Conservation (phyloP, 1,140 invertebrate species). For the Drepana arcuata region DNA sequence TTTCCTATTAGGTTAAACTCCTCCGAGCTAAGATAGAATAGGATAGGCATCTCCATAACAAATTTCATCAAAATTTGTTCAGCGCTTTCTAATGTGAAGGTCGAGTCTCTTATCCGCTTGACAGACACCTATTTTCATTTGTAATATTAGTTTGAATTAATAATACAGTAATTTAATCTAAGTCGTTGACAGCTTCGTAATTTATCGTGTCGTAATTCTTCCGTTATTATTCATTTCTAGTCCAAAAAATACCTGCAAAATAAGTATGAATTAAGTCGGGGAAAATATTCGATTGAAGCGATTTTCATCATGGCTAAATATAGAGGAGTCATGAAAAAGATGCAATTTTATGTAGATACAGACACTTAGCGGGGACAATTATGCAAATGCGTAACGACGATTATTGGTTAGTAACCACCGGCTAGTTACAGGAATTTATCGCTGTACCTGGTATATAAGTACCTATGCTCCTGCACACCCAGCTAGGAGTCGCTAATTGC, state of each 20-base stretch:
- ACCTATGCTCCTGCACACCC: constrained; percentile 14
- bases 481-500: constrained; percentile 22
- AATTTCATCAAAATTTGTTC: background rate
- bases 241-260: too few species aligned
- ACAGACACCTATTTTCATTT: too few species aligned
- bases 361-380: constrained; percentile 63
- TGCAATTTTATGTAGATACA: constrained; percentile 64
- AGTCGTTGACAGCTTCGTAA: too few species aligned
- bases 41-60: background rate
- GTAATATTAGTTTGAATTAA: too few species aligned
- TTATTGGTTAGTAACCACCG: constrained; percentile 59
- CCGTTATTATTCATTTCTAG: too few species aligned
- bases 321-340: constrained; percentile 38
- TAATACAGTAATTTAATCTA: too few species aligned
- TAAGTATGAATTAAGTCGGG: too few species aligned
- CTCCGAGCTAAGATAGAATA: background rate
- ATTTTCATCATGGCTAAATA: constrained; percentile 32
- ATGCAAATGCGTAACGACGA: constrained; percentile 59
- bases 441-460: constrained; percentile 6
- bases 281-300: constrained; percentile 22
- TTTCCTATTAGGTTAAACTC: too few species aligned
- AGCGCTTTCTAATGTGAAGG: too few species aligned
- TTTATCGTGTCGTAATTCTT: too few species aligned
- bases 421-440: constrained; percentile 55
- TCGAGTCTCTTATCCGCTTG: too few species aligned